phyloP scores from a whole-genome alignment of 2,888 invertebrate genomes.

The Microctonus aethiopoides region DNA sequence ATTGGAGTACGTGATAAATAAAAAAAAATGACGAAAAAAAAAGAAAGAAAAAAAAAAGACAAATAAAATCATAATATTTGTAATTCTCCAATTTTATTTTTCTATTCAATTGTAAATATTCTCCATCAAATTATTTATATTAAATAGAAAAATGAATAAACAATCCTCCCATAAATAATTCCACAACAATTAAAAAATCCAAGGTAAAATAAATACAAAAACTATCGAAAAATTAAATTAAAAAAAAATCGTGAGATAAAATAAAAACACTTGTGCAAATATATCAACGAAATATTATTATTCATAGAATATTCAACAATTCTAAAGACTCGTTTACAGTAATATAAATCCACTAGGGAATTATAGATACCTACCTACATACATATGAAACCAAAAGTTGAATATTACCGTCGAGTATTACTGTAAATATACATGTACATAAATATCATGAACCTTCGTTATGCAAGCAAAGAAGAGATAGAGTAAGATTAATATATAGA shows the following conservation, averaged over 20 bases:
- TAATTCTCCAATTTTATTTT: background rate
- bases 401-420: no score
- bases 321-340: background rate
- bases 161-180: no score
- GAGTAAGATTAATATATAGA: conserved; percentile 39
- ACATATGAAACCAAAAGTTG: no score
- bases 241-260: no score
- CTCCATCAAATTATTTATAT: background rate
- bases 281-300: background rate
- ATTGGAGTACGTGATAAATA: conserved; percentile 38
- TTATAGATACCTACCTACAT: no score
- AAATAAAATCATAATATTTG: background rate
- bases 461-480: background rate
- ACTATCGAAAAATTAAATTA: no score
- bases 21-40: background rate
- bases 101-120: background rate
- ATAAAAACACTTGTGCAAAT: background rate
- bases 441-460: conserved; percentile 3
- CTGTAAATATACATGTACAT: background rate
- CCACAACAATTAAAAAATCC: no score
- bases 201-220: no score
- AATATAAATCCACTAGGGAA: background rate
- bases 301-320: background rate
- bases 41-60: background rate
- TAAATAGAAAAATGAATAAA: no score